These are phyloP conservation scores for Calliphora vomitoria DNA, from an alignment of 2,888 invertebrate genomes.

Conservation along the genomic window DNA sequence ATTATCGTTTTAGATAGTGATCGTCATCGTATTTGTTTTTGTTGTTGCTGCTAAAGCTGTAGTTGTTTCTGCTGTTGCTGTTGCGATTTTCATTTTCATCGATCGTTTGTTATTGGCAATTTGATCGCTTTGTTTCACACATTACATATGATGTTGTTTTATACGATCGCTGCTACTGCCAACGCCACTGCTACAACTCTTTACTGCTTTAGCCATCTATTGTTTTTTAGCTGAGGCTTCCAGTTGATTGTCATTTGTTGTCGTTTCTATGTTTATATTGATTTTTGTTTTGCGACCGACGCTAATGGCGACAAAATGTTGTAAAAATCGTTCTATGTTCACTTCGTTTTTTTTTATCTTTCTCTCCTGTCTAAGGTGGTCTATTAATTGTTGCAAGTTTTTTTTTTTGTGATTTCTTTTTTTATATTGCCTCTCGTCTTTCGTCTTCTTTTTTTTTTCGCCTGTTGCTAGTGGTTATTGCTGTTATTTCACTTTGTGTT, in stretches of 20 bases:
- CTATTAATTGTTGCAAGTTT: constrained; percentile 68
- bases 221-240: constrained; percentile 2
- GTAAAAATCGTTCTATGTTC: constrained; percentile 77
- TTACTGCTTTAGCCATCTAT: constrained; percentile 2
- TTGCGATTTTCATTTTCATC: constrained; percentile 70
- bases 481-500: constrained; percentile 63
- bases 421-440: constrained; percentile 36
- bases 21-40: constrained; percentile 47
- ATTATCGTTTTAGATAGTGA: constrained; percentile 74
- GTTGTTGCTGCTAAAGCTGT: neutral
- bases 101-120: constrained; percentile 74
- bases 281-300: constrained; percentile 76
- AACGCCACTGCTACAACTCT: neutral
- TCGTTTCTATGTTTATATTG: constrained; percentile 68
- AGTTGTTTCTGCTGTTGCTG: constrained; percentile 8
- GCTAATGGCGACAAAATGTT: constrained; percentile 84
- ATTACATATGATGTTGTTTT: constrained; percentile 63
- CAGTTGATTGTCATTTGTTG: constrained; percentile 69
- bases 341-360: constrained; percentile 41
- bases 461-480: constrained; percentile 45
- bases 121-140: constrained; percentile 74
- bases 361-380: constrained; percentile 63
- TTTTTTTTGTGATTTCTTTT: constrained; percentile 31
- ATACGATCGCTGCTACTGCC: constrained; percentile 4
- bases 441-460: constrained; percentile 24